These are phyloP conservation scores for Neosilurus hyrtlii DNA, from an alignment of 2,797 vertebrate species.

Conservation along the genomic window DNA sequence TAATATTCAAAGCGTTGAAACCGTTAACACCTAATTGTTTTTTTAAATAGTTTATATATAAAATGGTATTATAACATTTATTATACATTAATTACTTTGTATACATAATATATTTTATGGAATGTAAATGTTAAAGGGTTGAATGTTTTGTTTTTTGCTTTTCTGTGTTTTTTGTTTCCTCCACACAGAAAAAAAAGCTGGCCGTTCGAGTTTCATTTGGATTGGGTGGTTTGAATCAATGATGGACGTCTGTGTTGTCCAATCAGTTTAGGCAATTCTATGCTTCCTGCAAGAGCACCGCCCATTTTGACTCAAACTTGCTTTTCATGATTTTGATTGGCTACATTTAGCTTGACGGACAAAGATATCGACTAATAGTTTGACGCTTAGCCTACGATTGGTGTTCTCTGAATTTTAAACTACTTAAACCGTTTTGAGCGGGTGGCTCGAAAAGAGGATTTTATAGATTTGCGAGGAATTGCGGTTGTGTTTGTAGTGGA, in stretches of 20 bases:
- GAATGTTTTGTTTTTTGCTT: background rate
- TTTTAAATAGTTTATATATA: no score
- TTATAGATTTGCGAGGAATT: background rate
- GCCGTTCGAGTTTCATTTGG: background rate
- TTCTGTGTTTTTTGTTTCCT: background rate
- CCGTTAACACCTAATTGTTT: no score
- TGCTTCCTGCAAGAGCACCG: background rate
- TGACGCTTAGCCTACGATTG: constrained; percentile 33
- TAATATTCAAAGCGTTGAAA: background rate
- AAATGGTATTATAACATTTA: no score
- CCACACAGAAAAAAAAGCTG: background rate
- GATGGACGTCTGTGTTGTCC: constrained; percentile 21
- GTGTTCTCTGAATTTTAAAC: constrained; percentile 49
- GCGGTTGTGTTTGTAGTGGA: background rate
- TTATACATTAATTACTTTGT: no score
- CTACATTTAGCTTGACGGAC: background rate
- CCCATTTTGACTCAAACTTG: background rate
- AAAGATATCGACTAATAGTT: background rate
- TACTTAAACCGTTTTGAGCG: constrained; percentile 58
- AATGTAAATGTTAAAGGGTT: background rate
- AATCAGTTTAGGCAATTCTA: background rate
- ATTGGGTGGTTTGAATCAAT: constrained; percentile 44
- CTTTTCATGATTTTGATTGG: constrained; percentile 22
- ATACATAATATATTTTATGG: no score
- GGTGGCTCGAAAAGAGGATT: constrained; percentile 26